Evolutionary conservation across 2,113 vertebrate species (phyloP).

Genomic region (Leucosticte australis): DNA sequence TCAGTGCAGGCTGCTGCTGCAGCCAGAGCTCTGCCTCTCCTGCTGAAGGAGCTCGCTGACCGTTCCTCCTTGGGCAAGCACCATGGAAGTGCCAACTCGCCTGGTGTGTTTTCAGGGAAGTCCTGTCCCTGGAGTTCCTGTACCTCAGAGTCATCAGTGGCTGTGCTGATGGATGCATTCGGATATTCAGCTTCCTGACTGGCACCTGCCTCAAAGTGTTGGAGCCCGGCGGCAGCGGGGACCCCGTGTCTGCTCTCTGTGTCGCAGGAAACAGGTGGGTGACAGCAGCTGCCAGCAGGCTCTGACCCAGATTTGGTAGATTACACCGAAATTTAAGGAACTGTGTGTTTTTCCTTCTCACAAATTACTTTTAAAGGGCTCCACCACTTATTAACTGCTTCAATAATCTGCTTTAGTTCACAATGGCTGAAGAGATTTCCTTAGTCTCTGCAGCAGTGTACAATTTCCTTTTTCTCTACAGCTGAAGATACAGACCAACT

Average conservation of each 20-base stretch:
- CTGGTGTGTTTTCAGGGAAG: constrained; percentile 74
- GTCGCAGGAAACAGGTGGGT: constrained; percentile 78
- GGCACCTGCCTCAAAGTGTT: constrained; percentile 84
- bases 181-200: constrained; percentile 84
- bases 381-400: neutral
- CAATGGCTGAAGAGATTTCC: neutral
- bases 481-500: neutral
- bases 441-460: neutral
- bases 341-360: neutral
- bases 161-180: constrained; percentile 88
- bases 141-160: constrained; percentile 86
- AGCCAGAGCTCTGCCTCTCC: neutral
- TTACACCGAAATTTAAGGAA: neutral
- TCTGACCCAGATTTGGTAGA: neutral
- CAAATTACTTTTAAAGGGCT: neutral
- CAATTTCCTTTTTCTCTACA: neutral
- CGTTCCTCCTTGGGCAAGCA: neutral
- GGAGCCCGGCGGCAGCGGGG: constrained; percentile 65
- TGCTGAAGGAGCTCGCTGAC: too few relatives aligned
- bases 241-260: constrained; percentile 76
- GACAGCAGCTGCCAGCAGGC: neutral
- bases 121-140: constrained; percentile 78
- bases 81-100: accelerated
- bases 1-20: neutral
- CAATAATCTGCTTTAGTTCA: neutral